These are phyloP conservation scores for Archocentrus centrarchus DNA, from an alignment of 2,113 vertebrate species.

Conservation along the genomic window DNA sequence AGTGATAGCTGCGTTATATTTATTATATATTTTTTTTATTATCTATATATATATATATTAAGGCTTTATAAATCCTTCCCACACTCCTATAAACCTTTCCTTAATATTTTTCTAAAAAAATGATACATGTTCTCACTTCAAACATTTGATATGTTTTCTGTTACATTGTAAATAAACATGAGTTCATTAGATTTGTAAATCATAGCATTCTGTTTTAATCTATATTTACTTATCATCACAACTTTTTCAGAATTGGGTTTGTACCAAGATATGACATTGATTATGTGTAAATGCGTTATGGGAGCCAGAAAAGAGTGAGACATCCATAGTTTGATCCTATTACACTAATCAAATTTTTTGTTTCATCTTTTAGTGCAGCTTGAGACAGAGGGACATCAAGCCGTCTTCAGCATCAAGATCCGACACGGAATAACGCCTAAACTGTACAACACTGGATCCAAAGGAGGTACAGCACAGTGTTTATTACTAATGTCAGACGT, in stretches of 20 bases:
- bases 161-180: neutral
- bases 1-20: too few species aligned
- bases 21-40: too few species aligned
- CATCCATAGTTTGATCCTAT: neutral
- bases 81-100: too few species aligned
- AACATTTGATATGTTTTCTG: neutral
- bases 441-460: constrained; percentile 84
- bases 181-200: too few species aligned
- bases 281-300: neutral
- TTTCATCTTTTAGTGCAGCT: constrained; percentile 85
- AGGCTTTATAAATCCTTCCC: too few species aligned
- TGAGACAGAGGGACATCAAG: constrained; percentile 86
- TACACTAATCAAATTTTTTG: neutral
- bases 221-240: neutral
- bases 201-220: neutral
- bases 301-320: neutral
- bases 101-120: neutral
- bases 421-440: constrained; percentile 86
- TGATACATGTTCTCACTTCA: neutral
- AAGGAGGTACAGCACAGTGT: constrained; percentile 53
- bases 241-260: neutral
- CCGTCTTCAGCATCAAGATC: constrained; percentile 86
- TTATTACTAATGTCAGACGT: neutral
- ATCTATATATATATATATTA: too few species aligned
- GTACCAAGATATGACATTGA: neutral